phyloP scores from a whole-genome alignment of 2,888 invertebrate species.

The Ochlodes sylvanus region DNA sequence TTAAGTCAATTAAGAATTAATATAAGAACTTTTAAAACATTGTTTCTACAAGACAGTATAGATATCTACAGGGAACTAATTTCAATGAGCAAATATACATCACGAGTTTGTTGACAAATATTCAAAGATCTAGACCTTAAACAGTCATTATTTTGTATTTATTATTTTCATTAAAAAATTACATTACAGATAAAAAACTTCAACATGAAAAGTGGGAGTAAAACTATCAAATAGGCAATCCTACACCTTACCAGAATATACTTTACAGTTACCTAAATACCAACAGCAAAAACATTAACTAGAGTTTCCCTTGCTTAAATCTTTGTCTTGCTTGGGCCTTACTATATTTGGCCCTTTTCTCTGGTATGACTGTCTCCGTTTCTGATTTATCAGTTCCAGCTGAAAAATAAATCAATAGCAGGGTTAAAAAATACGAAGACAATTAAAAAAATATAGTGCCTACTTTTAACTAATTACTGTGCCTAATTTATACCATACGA shows the following conservation, averaged over 20 bases:
- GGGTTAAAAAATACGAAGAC: background rate
- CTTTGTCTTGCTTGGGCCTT: constrained; percentile 91
- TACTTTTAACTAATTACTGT: too few species aligned
- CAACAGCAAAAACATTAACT: constrained; percentile 54
- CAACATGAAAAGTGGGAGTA: background rate
- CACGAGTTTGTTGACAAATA: too few species aligned
- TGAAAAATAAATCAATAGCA: constrained; percentile 49
- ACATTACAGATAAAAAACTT: constrained; percentile 1
- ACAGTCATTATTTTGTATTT: background rate
- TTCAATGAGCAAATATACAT: too few species aligned
- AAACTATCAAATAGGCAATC: constrained; percentile 5
- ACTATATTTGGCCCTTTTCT: constrained; percentile 85
- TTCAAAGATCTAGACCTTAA: background rate
- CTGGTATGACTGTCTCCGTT: constrained; percentile 65
- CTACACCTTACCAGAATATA: constrained; percentile 6
- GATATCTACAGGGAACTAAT: too few species aligned
- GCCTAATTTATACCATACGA: too few species aligned
- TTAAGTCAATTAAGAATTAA: too few species aligned
- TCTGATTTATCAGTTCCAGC: constrained; percentile 62
- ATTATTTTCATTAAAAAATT: constrained; percentile 1
- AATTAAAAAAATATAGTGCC: too few species aligned
- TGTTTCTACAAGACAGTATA: too few species aligned
- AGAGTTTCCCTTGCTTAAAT: constrained; percentile 90
- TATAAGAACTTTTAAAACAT: too few species aligned
- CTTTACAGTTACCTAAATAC: background rate